These are phyloP conservation scores for Ctenosaura bakeri DNA, from an alignment of 2,797 vertebrate genomes.

Conservation along the genomic window DNA sequence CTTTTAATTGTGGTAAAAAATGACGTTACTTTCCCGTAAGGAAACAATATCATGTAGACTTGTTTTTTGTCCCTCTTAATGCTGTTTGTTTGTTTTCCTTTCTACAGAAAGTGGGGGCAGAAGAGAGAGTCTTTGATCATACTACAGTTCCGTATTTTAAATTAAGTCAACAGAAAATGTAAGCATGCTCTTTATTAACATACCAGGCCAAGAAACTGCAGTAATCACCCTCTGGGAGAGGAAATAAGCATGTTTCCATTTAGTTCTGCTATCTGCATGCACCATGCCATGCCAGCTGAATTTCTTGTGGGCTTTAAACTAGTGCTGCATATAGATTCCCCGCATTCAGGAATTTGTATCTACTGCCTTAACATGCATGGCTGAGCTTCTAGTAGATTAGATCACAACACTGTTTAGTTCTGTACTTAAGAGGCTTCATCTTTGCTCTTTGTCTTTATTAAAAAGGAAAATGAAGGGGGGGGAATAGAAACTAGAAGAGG, in stretches of 20 bases:
- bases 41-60: slow-evolving; percentile 11
- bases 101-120: background rate
- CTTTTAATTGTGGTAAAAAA: slow-evolving; percentile 1
- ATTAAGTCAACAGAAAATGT: slow-evolving; percentile 54
- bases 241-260: slow-evolving; percentile 68
- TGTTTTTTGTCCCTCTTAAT: background rate
- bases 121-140: slow-evolving; percentile 23
- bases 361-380: slow-evolving; percentile 61
- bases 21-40: background rate
- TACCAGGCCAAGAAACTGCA: slow-evolving; percentile 52
- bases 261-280: slow-evolving; percentile 41
- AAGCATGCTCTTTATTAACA: slow-evolving; percentile 64
- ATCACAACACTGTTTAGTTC: background rate
- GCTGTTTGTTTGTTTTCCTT: background rate
- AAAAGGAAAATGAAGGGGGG: slow-evolving; percentile 3
- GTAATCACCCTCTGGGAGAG: slow-evolving; percentile 74
- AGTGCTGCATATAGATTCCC: slow-evolving; percentile 34
- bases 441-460: background rate
- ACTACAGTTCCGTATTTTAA: slow-evolving; percentile 32
- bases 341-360: slow-evolving; percentile 38
- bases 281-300: slow-evolving; percentile 60
- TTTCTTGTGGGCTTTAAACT: slow-evolving; percentile 59
- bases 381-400: slow-evolving; percentile 32
- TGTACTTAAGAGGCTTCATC: background rate
- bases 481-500: background rate